Evolutionary conservation across 2,888 invertebrate species (phyloP).

Genomic region (Julus scanicus): DNA sequence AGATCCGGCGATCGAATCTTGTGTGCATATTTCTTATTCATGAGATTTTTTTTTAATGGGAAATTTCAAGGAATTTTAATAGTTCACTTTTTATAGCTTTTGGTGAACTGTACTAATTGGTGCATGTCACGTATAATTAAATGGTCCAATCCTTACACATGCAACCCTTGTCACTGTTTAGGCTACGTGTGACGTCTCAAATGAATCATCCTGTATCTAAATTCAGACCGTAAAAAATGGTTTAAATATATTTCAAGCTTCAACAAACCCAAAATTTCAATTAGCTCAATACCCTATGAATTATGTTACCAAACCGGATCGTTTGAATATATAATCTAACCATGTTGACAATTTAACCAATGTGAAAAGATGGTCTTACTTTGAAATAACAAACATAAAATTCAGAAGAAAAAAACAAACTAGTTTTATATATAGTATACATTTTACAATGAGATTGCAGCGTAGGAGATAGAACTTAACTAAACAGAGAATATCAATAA

Average conservation of each 20-base stretch:
- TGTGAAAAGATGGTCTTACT: neutral
- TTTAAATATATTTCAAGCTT: slow-evolving; percentile 38
- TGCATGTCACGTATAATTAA: slow-evolving; percentile 37
- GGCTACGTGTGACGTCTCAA: slow-evolving; percentile 29
- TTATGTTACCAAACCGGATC: neutral
- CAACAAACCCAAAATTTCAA: slow-evolving; percentile 30
- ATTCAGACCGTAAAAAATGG: neutral
- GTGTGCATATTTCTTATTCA: slow-evolving; percentile 13
- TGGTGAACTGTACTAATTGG: slow-evolving; percentile 39
- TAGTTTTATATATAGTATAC: neutral
- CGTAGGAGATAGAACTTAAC: neutral
- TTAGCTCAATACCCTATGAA: neutral
- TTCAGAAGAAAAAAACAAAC: neutral
- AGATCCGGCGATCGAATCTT: neutral
- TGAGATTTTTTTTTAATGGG: neutral
- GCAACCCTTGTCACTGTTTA: slow-evolving; percentile 15
- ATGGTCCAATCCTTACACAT: slow-evolving; percentile 30
- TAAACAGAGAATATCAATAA: neutral
- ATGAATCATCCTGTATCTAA: slow-evolving; percentile 15
- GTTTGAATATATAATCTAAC: neutral
- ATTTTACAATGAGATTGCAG: neutral
- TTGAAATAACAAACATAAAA: neutral
- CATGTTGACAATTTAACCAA: slow-evolving; percentile 34
- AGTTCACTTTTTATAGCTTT: slow-evolving; percentile 38
- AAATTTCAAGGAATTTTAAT: slow-evolving; percentile 27